Conservation (phyloP, 2,113 vertebrate genomes). For the Calidris pygmaea region DNA sequence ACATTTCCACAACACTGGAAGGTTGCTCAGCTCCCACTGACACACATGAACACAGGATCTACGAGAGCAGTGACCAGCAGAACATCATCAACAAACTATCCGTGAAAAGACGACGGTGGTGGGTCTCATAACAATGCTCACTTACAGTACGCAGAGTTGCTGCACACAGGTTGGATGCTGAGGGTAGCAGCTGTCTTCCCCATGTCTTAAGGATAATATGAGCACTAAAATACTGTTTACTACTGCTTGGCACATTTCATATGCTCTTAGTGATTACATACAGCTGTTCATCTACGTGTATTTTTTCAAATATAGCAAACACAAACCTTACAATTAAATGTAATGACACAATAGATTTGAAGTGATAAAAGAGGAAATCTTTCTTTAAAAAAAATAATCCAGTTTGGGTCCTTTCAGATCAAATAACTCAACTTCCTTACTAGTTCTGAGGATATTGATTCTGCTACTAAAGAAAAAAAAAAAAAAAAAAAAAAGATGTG, state of each 20-base stretch:
- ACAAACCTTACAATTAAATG: background rate
- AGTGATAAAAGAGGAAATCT: background rate
- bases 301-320: background rate
- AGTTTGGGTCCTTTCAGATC: background rate
- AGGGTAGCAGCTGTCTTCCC: background rate
- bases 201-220: background rate
- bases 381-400: background rate
- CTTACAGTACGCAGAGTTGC: background rate
- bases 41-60: background rate
- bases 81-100: background rate
- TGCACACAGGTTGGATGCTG: background rate
- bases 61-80: background rate
- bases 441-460: background rate
- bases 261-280: background rate
- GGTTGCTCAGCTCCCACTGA: background rate
- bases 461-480: background rate
- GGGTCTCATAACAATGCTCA: background rate
- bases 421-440: background rate
- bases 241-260: background rate
- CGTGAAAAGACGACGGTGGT: background rate
- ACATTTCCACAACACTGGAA: background rate
- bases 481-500: background rate
- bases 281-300: background rate
- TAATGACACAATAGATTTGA: background rate
- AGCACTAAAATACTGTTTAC: background rate